Evolutionary conservation across 2,888 invertebrate genomes (phyloP), one percentile per base, ranked within the genome.

Genomic region (Drosophila mimetica): DNA sequence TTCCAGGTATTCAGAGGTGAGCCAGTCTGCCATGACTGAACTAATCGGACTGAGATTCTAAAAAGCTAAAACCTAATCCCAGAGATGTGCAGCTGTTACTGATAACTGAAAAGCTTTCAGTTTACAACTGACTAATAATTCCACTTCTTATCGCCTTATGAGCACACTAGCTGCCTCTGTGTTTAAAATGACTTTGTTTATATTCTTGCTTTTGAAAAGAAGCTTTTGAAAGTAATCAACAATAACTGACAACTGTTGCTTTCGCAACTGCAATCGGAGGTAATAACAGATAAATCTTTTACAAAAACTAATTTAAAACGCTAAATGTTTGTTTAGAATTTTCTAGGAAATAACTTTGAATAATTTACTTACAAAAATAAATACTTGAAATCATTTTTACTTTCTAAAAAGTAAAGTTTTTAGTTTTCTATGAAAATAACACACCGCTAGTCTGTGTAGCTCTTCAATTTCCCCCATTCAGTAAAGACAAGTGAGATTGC

Each of bases 1-100:
- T 47, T 76, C 76, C 7, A 90, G 47, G 60, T 87, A 90, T 4
- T 78, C 74, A 32, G 51, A 61, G 5, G 78, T 85, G 7, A 90
- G 64, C 90, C 90, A 90, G 14, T 36, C 46, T 73, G 58, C 39
- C 69, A 70, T 70, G 36, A 37, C 32, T 28, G 20, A 18, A 53
- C 52, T 36, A 18, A 61, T n/a, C 22, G 7, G 16, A 53, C 3
- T 57, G 8, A 18, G 14, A 8, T 8, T 18, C 7, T 25, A 7
- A 0, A 25, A 7, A 7, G 11, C 5, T 25, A 9, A 4, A 25
- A 22, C 18, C 7, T n/a, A 13, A 6, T 16, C n/a, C 0, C 13
- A 16, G 11, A 16, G 1, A 14, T 36, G n/a, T 28, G 53, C 9
- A 7, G 18, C 25, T 36, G 52, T 25, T 25, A 5, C 3, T 55